Evolutionary conservation across 2,797 vertebrate species (phyloP), one percentile per base, ranked within the genome.

Genomic region (Sciurus carolinensis): DNA sequence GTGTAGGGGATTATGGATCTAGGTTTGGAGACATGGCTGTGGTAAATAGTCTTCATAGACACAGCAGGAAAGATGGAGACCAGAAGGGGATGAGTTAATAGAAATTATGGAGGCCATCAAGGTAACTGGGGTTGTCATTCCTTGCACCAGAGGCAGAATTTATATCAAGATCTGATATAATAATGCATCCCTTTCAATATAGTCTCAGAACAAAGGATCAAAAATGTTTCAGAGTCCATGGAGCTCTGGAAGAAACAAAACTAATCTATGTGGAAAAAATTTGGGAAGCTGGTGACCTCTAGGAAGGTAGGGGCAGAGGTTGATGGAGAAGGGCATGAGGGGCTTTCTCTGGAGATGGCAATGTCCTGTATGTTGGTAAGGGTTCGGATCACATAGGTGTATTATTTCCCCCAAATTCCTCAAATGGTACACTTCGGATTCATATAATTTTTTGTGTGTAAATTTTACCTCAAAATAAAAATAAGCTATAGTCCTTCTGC

Each of bases 151-250:
- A 87, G 36, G 57, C 24, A 75, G 39, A 87, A 67, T 93, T 87
- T 92, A 84, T 15, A 15, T 90, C 28, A 92, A 59, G 81, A 75
- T 50, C 28, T n/a, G 59, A 66, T 83, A 7, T 18, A 84, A 12
- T 77, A 77, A 71, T 7, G 0, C 0, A 17, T 81, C 87, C 71
- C 28, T 75, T 77, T 71, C 57, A 69, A 3, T 66, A 26, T 82
- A 24, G 20, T 69, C 92, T 94, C 75, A 84, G 88, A 82, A 90
- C 11, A 26, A 59, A 77, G 75, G 89, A 75, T 95, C 67, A 82
- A 81, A 89, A 54, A 15, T 42, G 18, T 69, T 84, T 13, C 10
- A 62, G 88, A 59, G 62, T 77, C 39, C 28, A 1, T 72, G 59
- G 72, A 64, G 20, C n/a, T 81, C 47, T 92, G 50, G 66, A 93